Conservation (phyloP, 2,113 vertebrate genomes). For the Leptosomus discolor region DNA sequence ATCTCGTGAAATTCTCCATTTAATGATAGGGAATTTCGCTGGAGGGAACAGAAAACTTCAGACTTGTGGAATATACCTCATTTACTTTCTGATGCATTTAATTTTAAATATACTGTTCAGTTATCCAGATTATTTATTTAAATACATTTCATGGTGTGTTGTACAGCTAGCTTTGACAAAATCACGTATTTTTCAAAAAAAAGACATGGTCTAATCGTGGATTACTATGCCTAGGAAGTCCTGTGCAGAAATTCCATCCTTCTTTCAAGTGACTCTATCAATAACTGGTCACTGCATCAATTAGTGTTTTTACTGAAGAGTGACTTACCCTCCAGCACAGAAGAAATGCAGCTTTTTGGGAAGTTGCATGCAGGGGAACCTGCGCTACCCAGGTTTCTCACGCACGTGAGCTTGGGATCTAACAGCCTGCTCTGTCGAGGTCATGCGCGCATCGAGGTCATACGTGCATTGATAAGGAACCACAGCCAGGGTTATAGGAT, state of each 20-base stretch:
- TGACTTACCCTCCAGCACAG: background rate
- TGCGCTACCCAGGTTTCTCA: background rate
- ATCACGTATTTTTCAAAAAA: background rate
- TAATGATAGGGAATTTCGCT: background rate
- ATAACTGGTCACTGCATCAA: background rate
- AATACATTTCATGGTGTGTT: background rate
- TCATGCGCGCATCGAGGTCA: fast-evolving
- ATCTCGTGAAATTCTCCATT: background rate
- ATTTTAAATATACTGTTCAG: background rate
- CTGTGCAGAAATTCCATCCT: background rate
- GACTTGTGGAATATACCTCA: background rate
- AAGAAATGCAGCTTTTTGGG: background rate
- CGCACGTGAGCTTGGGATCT: background rate
- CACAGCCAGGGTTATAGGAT: background rate
- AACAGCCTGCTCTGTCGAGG: background rate
- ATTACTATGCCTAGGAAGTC: background rate
- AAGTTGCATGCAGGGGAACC: background rate
- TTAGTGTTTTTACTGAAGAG: background rate
- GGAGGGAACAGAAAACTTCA: background rate
- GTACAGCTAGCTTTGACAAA: background rate
- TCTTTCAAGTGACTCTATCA: background rate
- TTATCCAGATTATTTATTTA: background rate
- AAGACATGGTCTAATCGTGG: background rate
- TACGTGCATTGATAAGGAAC: background rate
- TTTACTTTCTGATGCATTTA: background rate